Conservation (phyloP, 2,797 vertebrate species). For the Poeciliopsis infans region DNA sequence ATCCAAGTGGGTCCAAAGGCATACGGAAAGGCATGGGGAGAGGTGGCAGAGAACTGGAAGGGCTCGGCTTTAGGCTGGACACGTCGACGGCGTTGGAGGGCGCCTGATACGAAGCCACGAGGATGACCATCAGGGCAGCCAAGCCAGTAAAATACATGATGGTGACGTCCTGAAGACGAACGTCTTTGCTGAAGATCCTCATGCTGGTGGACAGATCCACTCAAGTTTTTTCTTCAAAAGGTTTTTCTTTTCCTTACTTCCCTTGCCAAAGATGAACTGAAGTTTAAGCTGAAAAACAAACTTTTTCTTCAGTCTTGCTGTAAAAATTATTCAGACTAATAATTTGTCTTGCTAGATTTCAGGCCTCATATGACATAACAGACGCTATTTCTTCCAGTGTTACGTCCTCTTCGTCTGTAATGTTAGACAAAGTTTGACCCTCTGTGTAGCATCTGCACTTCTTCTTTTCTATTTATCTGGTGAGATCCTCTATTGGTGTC, state of each 20-base stretch:
- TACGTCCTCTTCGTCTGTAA: constrained; percentile 26
- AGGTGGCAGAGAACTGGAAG: constrained; percentile 33
- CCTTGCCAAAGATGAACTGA: constrained; percentile 8
- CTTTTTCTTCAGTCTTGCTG: constrained; percentile 3
- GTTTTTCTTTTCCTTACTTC: background rate
- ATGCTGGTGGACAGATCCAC: constrained; percentile 35
- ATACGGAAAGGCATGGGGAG: constrained; percentile 86
- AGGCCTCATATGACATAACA: constrained; percentile 3
- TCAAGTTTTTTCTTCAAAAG: background rate
- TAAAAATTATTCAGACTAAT: constrained; percentile 13
- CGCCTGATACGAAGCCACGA: constrained; percentile 89
- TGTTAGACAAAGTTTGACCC: constrained; percentile 28
- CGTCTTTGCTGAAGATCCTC: constrained; percentile 76
- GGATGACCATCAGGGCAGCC: constrained; percentile 86
- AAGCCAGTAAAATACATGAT: constrained; percentile 90
- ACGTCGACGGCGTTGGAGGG: constrained; percentile 72
- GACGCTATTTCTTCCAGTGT: constrained; percentile 26
- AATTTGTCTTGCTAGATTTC: constrained; percentile 22
- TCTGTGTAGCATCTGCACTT: background rate
- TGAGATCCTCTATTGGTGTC: constrained; percentile 26
- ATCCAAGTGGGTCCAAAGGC: constrained; percentile 85
- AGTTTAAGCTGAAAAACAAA: constrained; percentile 21
- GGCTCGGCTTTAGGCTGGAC: constrained; percentile 66
- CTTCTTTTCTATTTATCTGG: background rate
- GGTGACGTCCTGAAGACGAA: constrained; percentile 84